These are phyloP conservation scores for Diorhabda sublineata DNA, from an alignment of 1,140 invertebrate genomes.

Conservation along the genomic window DNA sequence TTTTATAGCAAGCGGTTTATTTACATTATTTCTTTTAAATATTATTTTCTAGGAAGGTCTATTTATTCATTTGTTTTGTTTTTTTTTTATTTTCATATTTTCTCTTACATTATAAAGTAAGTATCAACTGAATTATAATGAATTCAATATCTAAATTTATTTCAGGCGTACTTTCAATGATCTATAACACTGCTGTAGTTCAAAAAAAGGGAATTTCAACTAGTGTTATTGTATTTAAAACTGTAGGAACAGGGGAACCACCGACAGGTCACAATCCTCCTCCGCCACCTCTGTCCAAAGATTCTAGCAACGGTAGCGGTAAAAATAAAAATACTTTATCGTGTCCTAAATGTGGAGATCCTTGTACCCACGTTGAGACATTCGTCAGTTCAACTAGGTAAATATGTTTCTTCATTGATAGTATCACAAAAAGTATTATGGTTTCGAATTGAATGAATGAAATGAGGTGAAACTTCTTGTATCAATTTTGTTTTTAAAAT, in stretches of 20 bases:
- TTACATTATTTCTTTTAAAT: no score
- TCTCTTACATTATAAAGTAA: no score
- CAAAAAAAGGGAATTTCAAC: conserved; percentile 34
- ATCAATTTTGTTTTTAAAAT: no score
- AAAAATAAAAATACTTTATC: conserved; percentile 64
- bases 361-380: conserved; percentile 93
- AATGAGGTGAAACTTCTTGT: no score
- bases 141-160: background rate
- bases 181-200: conserved; percentile 28
- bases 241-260: conserved; percentile 38
- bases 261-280: conserved; percentile 27
- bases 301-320: conserved; percentile 31
- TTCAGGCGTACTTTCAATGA: conserved; percentile 36
- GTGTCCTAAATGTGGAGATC: conserved; percentile 94
- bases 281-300: conserved; percentile 28
- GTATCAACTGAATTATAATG: no score
- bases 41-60: no score
- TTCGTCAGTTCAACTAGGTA: conserved; percentile 85
- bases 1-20: no score
- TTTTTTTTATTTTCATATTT: no score
- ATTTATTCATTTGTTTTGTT: no score
- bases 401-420: background rate
- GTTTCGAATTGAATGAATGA: conserved; percentile 38
- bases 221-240: conserved; percentile 37
- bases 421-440: no score